Percentiles rank a stretch among this genome's conserved stretches.
Conservation (phyloP, 2,113 vertebrate genomes). For the Phrynosoma platyrhinos region DNA sequence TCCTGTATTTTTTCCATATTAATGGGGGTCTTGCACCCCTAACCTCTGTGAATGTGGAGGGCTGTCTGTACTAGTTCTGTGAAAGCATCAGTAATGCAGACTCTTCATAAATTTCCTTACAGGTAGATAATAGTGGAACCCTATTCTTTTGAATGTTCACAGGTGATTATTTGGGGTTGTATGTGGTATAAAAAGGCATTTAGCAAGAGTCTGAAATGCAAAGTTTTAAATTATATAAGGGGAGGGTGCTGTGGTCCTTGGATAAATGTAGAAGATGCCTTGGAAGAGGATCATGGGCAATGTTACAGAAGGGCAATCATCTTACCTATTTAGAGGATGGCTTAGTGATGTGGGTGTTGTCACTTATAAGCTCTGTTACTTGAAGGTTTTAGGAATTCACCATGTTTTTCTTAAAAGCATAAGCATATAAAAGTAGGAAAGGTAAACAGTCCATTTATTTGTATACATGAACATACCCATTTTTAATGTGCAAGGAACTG, state of each 20-base stretch:
- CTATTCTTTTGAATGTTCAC: too few relatives aligned
- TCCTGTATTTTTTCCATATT: too few relatives aligned
- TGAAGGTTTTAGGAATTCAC: not conserved
- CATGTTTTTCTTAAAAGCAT: not conserved
- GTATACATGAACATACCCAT: not conserved
- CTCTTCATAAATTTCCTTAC: not conserved
- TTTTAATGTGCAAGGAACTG: not conserved
- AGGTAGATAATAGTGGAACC: not conserved
- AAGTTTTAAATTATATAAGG: not conserved
- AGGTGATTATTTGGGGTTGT: not conserved
- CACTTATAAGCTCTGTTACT: not conserved
- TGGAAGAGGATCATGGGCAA: not conserved
- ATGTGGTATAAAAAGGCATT: not conserved
- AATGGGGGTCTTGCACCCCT: too few relatives aligned
- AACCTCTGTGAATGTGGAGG: too few relatives aligned
- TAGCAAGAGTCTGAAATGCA: not conserved
- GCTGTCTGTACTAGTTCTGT: not conserved
- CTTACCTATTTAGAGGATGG: not conserved
- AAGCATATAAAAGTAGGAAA: too few relatives aligned
- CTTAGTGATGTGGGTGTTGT: not conserved
- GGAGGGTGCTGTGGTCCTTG: not conserved
- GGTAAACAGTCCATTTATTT: too few relatives aligned
- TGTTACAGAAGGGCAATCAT: not conserved
- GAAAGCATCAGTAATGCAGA: not conserved
- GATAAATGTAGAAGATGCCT: not conserved